phyloP scores from a whole-genome alignment of 2,113 vertebrate species.

The Chaenocephalus aceratus region DNA sequence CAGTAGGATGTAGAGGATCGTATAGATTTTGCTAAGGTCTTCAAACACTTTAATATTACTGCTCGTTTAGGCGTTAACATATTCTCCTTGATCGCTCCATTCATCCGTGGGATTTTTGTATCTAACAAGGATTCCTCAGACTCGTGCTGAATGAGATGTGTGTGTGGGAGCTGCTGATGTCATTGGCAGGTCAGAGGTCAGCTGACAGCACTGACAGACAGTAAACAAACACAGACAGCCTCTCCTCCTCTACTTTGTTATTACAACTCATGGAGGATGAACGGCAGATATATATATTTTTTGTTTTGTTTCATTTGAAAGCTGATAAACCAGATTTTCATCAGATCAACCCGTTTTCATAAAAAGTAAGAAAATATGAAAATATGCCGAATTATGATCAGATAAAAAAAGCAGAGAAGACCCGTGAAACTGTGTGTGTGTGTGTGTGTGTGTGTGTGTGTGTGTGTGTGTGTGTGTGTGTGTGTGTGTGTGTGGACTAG shows the following conservation, averaged over 20 bases:
- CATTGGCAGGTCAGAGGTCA: background rate
- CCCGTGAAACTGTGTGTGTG: too few relatives aligned
- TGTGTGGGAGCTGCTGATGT: slow-evolving; percentile 1
- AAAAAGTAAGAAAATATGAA: too few relatives aligned
- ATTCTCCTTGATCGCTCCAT: background rate
- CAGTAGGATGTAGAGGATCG: background rate
- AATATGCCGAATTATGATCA: too few relatives aligned
- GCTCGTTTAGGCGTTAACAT: too few relatives aligned
- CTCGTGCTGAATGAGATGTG: background rate
- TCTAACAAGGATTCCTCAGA: background rate
- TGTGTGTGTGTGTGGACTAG: too few relatives aligned
- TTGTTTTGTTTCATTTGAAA: too few relatives aligned
- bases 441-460: slow-evolving; percentile 10
- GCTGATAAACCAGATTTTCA: too few relatives aligned
- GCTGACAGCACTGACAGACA: background rate
- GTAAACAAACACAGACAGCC: background rate
- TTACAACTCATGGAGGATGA: background rate
- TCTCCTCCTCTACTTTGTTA: background rate
- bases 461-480: slow-evolving; percentile 20
- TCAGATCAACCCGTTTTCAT: too few relatives aligned
- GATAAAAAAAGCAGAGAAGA: background rate
- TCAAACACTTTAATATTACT: too few relatives aligned
- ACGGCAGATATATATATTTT: background rate
- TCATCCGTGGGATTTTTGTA: background rate
- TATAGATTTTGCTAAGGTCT: too few relatives aligned